Evolutionary conservation across 1,140 invertebrate species (phyloP).

Genomic region (Venturia canescens): DNA sequence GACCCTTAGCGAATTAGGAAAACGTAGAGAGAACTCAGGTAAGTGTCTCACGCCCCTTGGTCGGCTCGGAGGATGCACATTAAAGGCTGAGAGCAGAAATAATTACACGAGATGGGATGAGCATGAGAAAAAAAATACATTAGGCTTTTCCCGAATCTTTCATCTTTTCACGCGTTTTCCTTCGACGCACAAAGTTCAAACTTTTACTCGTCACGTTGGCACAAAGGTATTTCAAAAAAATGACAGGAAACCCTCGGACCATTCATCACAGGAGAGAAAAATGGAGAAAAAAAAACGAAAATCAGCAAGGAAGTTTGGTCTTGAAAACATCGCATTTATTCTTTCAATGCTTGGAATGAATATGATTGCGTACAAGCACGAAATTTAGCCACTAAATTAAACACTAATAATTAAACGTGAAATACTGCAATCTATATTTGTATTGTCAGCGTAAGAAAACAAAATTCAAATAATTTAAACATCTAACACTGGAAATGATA

Average conservation of each 20-base stretch:
- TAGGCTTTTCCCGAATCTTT: background rate
- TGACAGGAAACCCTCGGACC: background rate
- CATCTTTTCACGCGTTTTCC: constrained; percentile 10
- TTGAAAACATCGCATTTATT: constrained; percentile 8
- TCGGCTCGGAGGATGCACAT: too few relatives aligned
- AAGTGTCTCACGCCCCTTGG: too few relatives aligned
- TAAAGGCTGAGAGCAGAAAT: background rate
- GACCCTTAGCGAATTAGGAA: too few relatives aligned
- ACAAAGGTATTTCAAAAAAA: background rate
- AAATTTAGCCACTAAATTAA: too few relatives aligned
- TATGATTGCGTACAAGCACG: background rate
- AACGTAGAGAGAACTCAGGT: too few relatives aligned
- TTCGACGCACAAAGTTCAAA: background rate
- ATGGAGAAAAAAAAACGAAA: background rate
- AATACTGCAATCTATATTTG: too few relatives aligned
- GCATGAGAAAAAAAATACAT: background rate
- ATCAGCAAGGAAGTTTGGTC: background rate
- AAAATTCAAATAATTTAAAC: too few relatives aligned
- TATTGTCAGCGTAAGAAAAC: too few relatives aligned
- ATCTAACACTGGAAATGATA: too few relatives aligned
- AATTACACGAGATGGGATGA: constrained; percentile 2
- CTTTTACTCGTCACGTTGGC: background rate
- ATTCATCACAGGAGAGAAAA: background rate
- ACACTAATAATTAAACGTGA: too few relatives aligned
- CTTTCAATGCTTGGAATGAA: background rate